phyloP scores from a whole-genome alignment of 2,797 vertebrate species.

The Argyrosomus regius region DNA sequence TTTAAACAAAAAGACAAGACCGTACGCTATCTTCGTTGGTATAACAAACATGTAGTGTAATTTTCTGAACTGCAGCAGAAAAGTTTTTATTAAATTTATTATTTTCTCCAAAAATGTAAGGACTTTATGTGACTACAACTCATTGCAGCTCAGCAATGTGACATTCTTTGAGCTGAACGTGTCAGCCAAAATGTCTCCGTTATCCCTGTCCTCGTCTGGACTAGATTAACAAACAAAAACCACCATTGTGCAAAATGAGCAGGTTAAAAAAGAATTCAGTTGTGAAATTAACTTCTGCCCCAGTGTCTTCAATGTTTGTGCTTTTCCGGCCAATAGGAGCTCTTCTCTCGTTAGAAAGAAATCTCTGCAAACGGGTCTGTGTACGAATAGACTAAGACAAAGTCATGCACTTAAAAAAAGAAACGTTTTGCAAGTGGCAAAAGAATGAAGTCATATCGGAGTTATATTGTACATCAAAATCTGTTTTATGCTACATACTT shows the following conservation, averaged over 20 bases:
- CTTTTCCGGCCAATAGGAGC: slow-evolving; percentile 46
- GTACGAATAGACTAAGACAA: not conserved
- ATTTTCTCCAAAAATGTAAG: not conserved
- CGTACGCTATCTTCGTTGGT: not conserved
- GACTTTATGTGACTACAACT: slow-evolving; percentile 4
- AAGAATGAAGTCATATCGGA: slow-evolving; percentile 20
- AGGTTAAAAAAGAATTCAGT: not conserved
- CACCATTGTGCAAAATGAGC: slow-evolving; percentile 18
- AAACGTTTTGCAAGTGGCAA: slow-evolving; percentile 2
- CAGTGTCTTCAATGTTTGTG: slow-evolving; percentile 34
- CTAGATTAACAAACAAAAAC: slow-evolving; percentile 15
- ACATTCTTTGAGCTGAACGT: not conserved
- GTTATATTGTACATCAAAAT: slow-evolving; percentile 45
- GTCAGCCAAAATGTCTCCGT: not conserved
- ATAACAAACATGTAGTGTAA: slow-evolving; percentile 15
- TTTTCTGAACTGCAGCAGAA: not conserved
- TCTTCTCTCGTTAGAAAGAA: not conserved
- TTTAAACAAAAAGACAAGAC: slow-evolving; percentile 32
- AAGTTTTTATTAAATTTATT: not conserved
- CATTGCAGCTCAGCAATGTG: not conserved
- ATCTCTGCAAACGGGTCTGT: not conserved
- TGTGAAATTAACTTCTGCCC: slow-evolving; percentile 25
- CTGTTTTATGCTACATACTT: slow-evolving; percentile 62
- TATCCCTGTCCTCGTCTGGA: slow-evolving; percentile 9
- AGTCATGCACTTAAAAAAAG: slow-evolving; percentile 12